Evolutionary conservation across 2,888 invertebrate genomes (phyloP).

Genomic region (Ichneumoninae sp.): DNA sequence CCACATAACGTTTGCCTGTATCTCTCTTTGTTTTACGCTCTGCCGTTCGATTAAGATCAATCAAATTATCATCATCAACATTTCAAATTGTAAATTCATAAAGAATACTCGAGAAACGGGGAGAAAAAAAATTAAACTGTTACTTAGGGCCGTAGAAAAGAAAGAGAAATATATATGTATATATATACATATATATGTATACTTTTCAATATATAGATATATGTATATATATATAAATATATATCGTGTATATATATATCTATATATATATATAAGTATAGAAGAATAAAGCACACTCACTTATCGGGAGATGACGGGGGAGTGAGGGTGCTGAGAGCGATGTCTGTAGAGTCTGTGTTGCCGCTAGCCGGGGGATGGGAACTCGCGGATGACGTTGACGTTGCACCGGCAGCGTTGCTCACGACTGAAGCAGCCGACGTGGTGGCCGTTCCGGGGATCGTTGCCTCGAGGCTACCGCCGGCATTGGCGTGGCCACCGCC

Average conservation of each 20-base stretch:
- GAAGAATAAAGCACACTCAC: slow-evolving; percentile 84
- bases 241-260: slow-evolving; percentile 45
- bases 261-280: slow-evolving; percentile 65
- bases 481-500: slow-evolving; percentile 63
- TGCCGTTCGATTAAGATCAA: slow-evolving; percentile 41
- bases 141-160: slow-evolving; percentile 40
- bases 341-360: slow-evolving; percentile 81
- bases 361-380: slow-evolving; percentile 73
- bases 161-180: slow-evolving; percentile 45
- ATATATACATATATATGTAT: slow-evolving; percentile 51
- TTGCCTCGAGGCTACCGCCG: slow-evolving; percentile 45
- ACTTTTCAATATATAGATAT: slow-evolving; percentile 58
- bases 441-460: slow-evolving; percentile 34
- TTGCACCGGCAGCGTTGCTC: slow-evolving; percentile 10
- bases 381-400: slow-evolving; percentile 59
- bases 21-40: slow-evolving; percentile 48
- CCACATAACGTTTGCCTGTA: slow-evolving; percentile 72
- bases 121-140: slow-evolving; percentile 38
- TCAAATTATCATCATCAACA: slow-evolving; percentile 15
- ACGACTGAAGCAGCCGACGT: slow-evolving; percentile 59
- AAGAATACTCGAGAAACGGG: slow-evolving; percentile 47
- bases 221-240: not conserved
- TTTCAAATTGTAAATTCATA: slow-evolving; percentile 30
- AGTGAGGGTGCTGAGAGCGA: slow-evolving; percentile 85
- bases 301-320: slow-evolving; percentile 88